Evolutionary conservation across 92 coral and sea anemone genomes (phyloP).

Genomic region (Phenganax subtilis): DNA sequence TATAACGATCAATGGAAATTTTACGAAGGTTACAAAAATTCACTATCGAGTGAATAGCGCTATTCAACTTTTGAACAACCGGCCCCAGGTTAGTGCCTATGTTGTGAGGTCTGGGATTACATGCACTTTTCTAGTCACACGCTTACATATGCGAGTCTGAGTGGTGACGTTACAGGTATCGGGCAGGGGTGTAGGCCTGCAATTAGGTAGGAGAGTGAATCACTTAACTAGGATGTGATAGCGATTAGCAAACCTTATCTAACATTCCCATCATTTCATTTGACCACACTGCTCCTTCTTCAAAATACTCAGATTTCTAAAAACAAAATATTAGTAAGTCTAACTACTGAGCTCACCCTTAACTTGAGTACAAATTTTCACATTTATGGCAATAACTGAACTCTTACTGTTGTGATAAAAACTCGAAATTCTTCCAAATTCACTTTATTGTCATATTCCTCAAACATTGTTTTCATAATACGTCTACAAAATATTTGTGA

Average conservation of each 20-base stretch:
- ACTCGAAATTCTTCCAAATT: slow-evolving; percentile 8
- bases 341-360: not conserved
- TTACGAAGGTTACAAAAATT: too few species aligned
- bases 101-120: too few species aligned
- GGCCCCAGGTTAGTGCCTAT: too few species aligned
- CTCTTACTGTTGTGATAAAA: slow-evolving; percentile 19
- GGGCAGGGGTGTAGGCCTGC: too few species aligned
- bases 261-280: slow-evolving; percentile 25
- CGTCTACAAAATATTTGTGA: not conserved
- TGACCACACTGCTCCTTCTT: slow-evolving; percentile 21
- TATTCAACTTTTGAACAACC: too few species aligned
- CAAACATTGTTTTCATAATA: not conserved
- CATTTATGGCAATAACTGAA: not conserved
- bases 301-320: slow-evolving; percentile 32
- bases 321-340: not conserved
- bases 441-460: slow-evolving; percentile 16
- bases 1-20: too few species aligned
- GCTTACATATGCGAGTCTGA: too few species aligned
- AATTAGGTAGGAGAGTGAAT: too few species aligned
- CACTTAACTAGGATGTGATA: not conserved
- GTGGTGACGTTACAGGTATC: too few species aligned
- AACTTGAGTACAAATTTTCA: not conserved
- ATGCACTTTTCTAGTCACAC: too few species aligned
- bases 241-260: slow-evolving; percentile 7
- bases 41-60: too few species aligned